A percentile compares a stretch with the other conserved stretches of the same genome.
Evolutionary conservation across 2,113 vertebrate genomes (phyloP).

Genomic region (Pristiophorus japonicus): DNA sequence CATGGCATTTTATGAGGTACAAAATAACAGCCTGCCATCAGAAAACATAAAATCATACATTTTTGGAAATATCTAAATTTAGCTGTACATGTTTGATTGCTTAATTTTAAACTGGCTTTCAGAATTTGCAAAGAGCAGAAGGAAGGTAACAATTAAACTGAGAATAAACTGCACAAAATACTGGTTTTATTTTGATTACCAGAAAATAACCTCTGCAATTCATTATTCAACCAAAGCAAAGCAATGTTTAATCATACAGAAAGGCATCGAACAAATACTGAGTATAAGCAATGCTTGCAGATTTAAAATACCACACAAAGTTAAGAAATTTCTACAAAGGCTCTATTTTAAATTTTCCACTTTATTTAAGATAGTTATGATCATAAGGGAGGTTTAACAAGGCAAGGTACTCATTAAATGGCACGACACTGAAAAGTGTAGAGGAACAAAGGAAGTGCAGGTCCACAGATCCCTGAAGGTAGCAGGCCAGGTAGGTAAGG

Average conservation of each 20-base stretch:
- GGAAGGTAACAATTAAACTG: background rate
- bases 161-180: background rate
- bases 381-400: too few species aligned
- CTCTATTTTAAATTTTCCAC: background rate
- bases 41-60: background rate
- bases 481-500: too few species aligned
- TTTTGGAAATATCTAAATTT: constrained; percentile 16
- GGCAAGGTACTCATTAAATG: too few species aligned
- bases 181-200: background rate
- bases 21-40: constrained; percentile 34
- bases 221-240: constrained; percentile 18
- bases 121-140: too few species aligned
- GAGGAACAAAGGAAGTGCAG: too few species aligned
- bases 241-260: background rate
- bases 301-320: background rate
- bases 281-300: background rate
- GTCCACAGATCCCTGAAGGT: too few species aligned
- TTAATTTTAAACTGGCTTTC: too few species aligned
- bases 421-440: too few species aligned
- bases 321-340: background rate
- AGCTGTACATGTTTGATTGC: constrained; percentile 10
- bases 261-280: background rate
- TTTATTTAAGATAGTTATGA: background rate
- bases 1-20: constrained; percentile 48
- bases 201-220: constrained; percentile 30